A percentile compares a stretch with the other conserved stretches of the same genome.
Conservation (phyloP, 2,797 vertebrate genomes). For the Nasua narica region DNA sequence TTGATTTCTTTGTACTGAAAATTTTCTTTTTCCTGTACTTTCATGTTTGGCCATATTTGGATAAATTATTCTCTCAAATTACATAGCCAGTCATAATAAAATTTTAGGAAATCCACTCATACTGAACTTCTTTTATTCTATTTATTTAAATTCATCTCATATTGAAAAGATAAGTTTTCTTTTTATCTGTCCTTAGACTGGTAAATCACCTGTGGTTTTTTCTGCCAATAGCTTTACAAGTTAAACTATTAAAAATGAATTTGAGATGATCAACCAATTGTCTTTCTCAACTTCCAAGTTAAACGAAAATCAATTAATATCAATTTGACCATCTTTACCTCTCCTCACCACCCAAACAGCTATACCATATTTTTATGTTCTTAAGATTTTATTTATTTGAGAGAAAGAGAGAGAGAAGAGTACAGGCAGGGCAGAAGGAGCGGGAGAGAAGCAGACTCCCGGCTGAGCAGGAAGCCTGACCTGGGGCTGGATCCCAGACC, state of each 20-base stretch:
- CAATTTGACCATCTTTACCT: background rate
- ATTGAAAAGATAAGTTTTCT: background rate
- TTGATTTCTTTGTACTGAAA: background rate
- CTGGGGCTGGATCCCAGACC: background rate
- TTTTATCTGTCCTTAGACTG: background rate
- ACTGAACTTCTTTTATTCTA: background rate
- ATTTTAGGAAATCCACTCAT: background rate
- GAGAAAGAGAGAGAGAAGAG: background rate
- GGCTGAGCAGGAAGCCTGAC: background rate
- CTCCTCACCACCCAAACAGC: background rate
- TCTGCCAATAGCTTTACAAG: background rate
- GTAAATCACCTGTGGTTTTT: background rate
- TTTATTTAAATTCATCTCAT: background rate
- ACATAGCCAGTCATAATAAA: background rate
- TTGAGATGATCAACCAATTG: background rate
- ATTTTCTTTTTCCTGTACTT: background rate
- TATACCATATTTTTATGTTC: background rate
- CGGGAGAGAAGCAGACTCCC: background rate
- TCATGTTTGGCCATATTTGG: background rate
- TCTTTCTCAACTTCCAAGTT: background rate
- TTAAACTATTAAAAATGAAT: background rate
- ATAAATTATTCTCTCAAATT: slow-evolving; percentile 1
- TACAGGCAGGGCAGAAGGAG: background rate
- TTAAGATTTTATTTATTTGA: background rate
- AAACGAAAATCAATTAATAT: background rate